These are phyloP conservation scores for Mimumesa dahlbomi DNA, from an alignment of 2,888 invertebrate species.

Conservation along the genomic window DNA sequence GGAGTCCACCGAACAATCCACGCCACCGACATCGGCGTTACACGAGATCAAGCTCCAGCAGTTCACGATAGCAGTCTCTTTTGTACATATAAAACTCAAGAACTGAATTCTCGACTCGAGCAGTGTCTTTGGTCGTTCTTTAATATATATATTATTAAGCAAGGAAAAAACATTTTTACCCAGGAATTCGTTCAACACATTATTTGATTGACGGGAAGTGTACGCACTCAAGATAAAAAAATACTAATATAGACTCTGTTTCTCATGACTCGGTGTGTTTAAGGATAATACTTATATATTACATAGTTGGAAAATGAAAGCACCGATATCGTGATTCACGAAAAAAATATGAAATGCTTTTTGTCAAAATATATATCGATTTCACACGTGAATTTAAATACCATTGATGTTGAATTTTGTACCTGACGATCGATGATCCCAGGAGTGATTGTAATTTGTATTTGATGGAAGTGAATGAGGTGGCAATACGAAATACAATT, in stretches of 20 bases:
- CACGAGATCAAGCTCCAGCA: constrained; percentile 88
- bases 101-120: constrained; percentile 41
- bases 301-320: too few relatives aligned
- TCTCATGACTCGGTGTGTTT: constrained; percentile 8
- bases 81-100: constrained; percentile 53
- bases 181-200: constrained; percentile 23
- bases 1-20: constrained; percentile 81
- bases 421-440: constrained; percentile 47
- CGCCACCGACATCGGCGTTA: constrained; percentile 86
- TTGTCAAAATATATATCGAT: constrained; percentile 62
- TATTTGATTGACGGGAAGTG: constrained; percentile 43
- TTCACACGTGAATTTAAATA: constrained; percentile 49
- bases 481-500: too few relatives aligned
- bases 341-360: too few relatives aligned
- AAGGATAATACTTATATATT: not conserved
- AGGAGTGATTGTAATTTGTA: too few relatives aligned
- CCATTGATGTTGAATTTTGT: constrained; percentile 50
- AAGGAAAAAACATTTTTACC: constrained; percentile 48
- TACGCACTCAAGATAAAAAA: constrained; percentile 29
- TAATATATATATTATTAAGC: constrained; percentile 32
- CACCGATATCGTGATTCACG: constrained; percentile 43
- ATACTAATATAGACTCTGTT: constrained; percentile 26
- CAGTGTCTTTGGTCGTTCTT: constrained; percentile 29
- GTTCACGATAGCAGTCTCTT: constrained; percentile 82
- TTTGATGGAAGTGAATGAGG: too few relatives aligned